These are phyloP conservation scores for Corydoras maculifer DNA, from an alignment of 2,113 vertebrate species.

Conservation along the genomic window DNA sequence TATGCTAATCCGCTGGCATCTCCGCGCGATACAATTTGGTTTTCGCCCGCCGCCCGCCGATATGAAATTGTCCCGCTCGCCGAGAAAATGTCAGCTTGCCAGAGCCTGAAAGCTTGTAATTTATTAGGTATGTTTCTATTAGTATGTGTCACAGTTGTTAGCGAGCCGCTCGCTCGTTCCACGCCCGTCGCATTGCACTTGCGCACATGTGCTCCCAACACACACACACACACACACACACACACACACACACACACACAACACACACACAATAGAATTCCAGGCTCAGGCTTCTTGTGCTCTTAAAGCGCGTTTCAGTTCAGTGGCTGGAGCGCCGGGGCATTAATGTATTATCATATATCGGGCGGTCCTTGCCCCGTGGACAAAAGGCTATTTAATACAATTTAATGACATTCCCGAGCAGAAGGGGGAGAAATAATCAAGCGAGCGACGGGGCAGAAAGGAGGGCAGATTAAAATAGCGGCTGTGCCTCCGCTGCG, in stretches of 20 bases:
- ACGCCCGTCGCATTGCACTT: slow-evolving; percentile 13
- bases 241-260: background rate
- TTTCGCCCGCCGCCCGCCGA: slow-evolving; percentile 76
- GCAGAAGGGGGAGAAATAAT: slow-evolving; percentile 60
- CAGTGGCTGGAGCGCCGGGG: slow-evolving; percentile 89
- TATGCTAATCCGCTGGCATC: slow-evolving; percentile 98
- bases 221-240: slow-evolving; percentile 56
- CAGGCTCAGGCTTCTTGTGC: slow-evolving; percentile 72
- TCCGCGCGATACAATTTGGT: slow-evolving; percentile 98
- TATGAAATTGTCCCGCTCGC: slow-evolving; percentile 98
- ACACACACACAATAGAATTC: slow-evolving; percentile 60
- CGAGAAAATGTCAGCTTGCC: slow-evolving; percentile 99
- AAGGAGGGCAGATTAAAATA: slow-evolving; percentile 87
- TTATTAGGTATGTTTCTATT: slow-evolving; percentile 99
- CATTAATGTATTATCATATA: slow-evolving; percentile 99
- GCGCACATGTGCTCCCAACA: slow-evolving; percentile 30
- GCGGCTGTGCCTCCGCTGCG: slow-evolving; percentile 88
- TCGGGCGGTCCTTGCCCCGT: slow-evolving; percentile 96
- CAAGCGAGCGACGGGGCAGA: slow-evolving; percentile 40
- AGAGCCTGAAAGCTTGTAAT: slow-evolving; percentile 99
- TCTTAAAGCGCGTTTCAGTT: slow-evolving; percentile 86
- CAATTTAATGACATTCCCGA: slow-evolving; percentile 99
- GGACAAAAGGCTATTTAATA: slow-evolving; percentile 99
- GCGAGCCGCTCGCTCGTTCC: slow-evolving; percentile 65
- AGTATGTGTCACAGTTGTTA: slow-evolving; percentile 99